These are phyloP conservation scores for Microtus ochrogaster DNA, from an alignment of 2,113 vertebrate genomes.

Conservation along the genomic window DNA sequence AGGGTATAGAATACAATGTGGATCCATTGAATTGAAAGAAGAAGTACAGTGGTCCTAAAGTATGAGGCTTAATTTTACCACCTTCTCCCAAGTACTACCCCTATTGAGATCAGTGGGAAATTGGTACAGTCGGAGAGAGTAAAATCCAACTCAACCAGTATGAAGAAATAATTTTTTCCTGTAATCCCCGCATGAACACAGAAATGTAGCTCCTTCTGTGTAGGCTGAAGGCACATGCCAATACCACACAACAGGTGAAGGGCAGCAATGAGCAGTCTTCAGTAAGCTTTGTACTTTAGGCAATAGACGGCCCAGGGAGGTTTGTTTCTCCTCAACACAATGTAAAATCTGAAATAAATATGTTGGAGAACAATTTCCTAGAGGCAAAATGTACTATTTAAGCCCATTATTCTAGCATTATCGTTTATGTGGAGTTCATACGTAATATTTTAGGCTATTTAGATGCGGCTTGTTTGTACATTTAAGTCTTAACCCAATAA, in stretches of 20 bases:
- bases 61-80: constrained; percentile 51
- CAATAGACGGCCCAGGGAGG: constrained; percentile 41
- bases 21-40: background rate
- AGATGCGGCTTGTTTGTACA: constrained; percentile 36
- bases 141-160: constrained; percentile 55
- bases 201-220: constrained; percentile 41
- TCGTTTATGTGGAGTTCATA: constrained; percentile 58
- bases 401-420: constrained; percentile 65
- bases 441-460: constrained; percentile 47
- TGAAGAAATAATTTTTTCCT: constrained; percentile 53
- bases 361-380: constrained; percentile 57
- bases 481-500: constrained; percentile 59
- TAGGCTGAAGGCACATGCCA: background rate
- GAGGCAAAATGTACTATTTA: constrained; percentile 56
- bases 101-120: constrained; percentile 47
- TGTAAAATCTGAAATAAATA: constrained; percentile 69
- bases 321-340: constrained; percentile 53
- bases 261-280: constrained; percentile 20
- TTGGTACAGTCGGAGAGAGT: constrained; percentile 8
- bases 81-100: constrained; percentile 21
- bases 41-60: constrained; percentile 1
- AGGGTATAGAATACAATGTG: constrained; percentile 9
- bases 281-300: constrained; percentile 38
- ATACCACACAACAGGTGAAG: constrained; percentile 36
- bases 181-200: background rate